A percentile compares a stretch with the other conserved stretches of the same genome.
Conservation (phyloP, 2,797 vertebrate species). For the Propithecus deckenii region DNA sequence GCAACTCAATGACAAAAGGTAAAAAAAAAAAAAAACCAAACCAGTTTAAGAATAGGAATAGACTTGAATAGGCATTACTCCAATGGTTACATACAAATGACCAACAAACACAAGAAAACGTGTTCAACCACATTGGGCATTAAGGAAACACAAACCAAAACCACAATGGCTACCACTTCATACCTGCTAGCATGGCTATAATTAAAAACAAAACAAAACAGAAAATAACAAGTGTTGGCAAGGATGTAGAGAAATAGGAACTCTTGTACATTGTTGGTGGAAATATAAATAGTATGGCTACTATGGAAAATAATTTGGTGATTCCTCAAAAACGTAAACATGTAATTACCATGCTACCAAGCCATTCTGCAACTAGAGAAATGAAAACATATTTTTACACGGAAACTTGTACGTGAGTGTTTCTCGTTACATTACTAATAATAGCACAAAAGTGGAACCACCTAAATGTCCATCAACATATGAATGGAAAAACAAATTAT, state of each 20-base stretch:
- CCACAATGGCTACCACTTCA: not conserved
- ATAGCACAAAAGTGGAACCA: not conserved
- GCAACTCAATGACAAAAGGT: not conserved
- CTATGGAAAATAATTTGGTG: not conserved
- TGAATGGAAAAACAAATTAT: not conserved
- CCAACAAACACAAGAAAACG: not conserved
- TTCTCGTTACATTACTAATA: too few relatives aligned
- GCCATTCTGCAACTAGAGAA: not conserved
- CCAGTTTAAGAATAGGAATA: not conserved
- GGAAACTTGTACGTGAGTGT: too few relatives aligned
- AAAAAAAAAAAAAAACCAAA: not conserved
- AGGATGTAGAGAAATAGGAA: not conserved
- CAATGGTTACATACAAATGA: not conserved
- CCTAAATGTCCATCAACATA: not conserved
- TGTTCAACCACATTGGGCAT: not conserved
- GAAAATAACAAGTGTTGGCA: not conserved
- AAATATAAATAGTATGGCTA: not conserved
- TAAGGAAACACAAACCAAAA: not conserved
- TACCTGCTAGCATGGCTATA: not conserved
- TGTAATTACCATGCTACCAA: rapidly evolving
- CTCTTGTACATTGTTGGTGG: not conserved
- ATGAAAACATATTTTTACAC: too few relatives aligned
- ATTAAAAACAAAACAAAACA: not conserved
- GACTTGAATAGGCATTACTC: not conserved
- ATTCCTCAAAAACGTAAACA: not conserved